Evolutionary conservation across 2,797 vertebrate genomes (phyloP).

Genomic region (Gorsachius magnificus): DNA sequence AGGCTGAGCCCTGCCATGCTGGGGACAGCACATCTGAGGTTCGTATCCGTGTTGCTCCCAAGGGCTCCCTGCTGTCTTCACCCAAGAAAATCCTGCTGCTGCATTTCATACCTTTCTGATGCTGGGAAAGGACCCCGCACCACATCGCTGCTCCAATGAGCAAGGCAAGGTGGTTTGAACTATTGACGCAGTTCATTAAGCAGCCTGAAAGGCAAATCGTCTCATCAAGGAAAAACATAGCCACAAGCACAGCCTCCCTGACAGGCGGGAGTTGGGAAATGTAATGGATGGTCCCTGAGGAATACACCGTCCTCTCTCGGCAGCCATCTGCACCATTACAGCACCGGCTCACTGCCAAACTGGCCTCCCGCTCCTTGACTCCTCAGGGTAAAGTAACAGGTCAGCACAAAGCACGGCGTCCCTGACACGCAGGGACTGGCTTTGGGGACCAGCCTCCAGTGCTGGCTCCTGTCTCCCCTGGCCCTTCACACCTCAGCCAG

Average conservation of each 20-base stretch:
- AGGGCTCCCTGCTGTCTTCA: neutral
- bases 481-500: neutral
- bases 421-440: neutral
- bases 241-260: neutral
- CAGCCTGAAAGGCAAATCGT: neutral
- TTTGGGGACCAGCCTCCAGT: neutral
- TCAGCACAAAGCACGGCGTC: neutral
- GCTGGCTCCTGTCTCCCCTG: neutral
- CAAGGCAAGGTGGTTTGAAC: neutral
- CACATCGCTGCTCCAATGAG: neutral
- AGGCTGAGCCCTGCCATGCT: neutral
- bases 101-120: neutral
- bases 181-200: neutral
- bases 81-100: neutral
- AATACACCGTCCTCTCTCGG: neutral
- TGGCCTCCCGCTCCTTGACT: neutral
- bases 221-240: neutral
- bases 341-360: neutral
- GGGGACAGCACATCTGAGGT: neutral
- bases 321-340: neutral
- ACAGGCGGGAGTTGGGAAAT: neutral
- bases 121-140: neutral
- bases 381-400: neutral
- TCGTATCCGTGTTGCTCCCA: neutral
- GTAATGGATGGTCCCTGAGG: constrained; percentile 27